Evolutionary conservation across 2,797 vertebrate genomes (phyloP).

Genomic region (Lacerta viridis): DNA sequence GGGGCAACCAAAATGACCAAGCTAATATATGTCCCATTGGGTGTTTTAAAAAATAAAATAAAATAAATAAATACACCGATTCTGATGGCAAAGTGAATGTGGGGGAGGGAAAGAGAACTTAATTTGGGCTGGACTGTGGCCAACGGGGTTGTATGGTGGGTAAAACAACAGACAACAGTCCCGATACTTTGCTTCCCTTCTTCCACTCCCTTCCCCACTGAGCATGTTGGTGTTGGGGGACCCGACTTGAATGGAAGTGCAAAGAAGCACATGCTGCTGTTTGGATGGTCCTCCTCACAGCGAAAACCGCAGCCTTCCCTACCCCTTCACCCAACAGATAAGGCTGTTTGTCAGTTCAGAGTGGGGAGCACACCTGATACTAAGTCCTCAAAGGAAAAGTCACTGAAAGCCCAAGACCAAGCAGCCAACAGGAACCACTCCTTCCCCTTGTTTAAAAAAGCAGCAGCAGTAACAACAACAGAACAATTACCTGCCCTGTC

Average conservation of each 20-base stretch:
- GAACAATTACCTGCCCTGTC: too few relatives aligned
- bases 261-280: not conserved
- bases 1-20: not conserved
- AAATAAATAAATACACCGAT: too few relatives aligned
- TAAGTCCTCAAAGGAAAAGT: not conserved
- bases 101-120: not conserved
- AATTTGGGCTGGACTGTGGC: not conserved
- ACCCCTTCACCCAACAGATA: too few relatives aligned
- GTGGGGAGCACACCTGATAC: not conserved
- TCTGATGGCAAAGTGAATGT: not conserved
- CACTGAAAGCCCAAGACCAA: not conserved
- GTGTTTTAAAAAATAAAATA: not conserved
- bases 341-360: not conserved
- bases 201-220: too few relatives aligned
- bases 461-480: not conserved
- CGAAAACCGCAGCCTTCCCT: not conserved
- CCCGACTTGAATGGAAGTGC: not conserved
- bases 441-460: not conserved
- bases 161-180: not conserved
- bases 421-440: not conserved
- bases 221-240: too few relatives aligned
- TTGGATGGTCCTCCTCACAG: not conserved
- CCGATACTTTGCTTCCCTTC: not conserved
- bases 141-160: not conserved
- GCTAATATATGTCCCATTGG: not conserved